Evolutionary conservation across 2,888 invertebrate genomes (phyloP).

Genomic region (Nymphalis urticae): DNA sequence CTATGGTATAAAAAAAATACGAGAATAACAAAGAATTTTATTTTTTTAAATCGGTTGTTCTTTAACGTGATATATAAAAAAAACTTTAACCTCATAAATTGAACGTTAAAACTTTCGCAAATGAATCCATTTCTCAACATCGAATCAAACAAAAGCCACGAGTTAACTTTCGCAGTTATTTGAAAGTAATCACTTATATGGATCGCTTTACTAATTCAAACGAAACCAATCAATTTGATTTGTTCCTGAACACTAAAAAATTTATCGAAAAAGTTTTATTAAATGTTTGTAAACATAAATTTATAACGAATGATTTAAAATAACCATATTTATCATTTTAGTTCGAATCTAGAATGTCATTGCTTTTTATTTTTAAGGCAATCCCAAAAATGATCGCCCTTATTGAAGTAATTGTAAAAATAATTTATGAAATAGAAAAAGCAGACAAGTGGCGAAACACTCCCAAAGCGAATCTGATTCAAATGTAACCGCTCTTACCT

Average conservation of each 20-base stretch:
- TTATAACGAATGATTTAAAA: not conserved
- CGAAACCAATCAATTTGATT: constrained; percentile 28
- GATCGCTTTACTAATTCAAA: constrained; percentile 31
- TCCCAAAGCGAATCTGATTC: no score
- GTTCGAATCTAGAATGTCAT: no score
- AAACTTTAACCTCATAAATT: not conserved
- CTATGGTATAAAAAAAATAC: no score
- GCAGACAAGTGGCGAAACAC: no score
- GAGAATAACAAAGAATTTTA: no score
- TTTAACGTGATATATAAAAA: not conserved
- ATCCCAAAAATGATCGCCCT: no score
- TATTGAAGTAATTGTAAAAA: no score
- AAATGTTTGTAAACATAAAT: not conserved
- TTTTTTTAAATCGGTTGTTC: not conserved
- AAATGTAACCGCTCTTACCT: no score
- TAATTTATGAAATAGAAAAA: no score
- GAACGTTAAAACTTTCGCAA: constrained; percentile 1
- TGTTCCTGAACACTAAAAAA: constrained; percentile 18
- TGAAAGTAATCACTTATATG: constrained; percentile 16
- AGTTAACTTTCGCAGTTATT: not conserved
- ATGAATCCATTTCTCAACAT: constrained; percentile 3
- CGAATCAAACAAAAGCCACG: constrained; percentile 7
- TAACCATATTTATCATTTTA: no score
- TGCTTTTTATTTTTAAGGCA: no score
- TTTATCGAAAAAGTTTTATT: not conserved